phyloP scores from a whole-genome alignment of 2,888 invertebrate genomes.

The Hemaris fuciformis region DNA sequence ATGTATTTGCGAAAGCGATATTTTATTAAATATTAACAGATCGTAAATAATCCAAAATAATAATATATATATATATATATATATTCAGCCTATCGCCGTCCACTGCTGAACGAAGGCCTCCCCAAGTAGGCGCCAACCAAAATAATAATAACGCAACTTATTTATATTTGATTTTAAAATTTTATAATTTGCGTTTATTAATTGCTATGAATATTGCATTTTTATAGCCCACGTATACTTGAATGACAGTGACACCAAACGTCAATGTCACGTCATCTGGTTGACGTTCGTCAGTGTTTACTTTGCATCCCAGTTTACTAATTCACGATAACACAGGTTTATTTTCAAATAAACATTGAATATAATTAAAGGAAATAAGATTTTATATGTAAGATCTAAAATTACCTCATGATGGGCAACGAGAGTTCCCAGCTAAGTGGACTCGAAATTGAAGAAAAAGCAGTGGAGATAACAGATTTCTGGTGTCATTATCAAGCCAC shows the following conservation, averaged over 20 bases:
- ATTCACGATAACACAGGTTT: no score
- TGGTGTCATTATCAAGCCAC: conserved; percentile 87
- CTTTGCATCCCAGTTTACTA: background rate
- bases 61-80: no score
- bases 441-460: conserved; percentile 87
- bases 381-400: conserved; percentile 12
- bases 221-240: background rate
- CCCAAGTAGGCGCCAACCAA: no score
- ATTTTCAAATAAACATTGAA: background rate
- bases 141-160: no score
- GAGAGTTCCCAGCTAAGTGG: conserved; percentile 87
- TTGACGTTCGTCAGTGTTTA: background rate
- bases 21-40: no score
- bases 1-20: no score
- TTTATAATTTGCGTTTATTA: no score
- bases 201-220: no score
- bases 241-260: background rate
- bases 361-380: background rate
- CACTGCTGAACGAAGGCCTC: no score
- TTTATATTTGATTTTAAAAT: no score
- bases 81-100: no score
- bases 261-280: conserved; percentile 8
- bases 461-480: conserved; percentile 89
- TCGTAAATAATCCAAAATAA: no score
- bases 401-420: conserved; percentile 86